Base-by-base conservation (phyloP, 1,140 invertebrate species). In the Drosophila bipectinata region DNA sequence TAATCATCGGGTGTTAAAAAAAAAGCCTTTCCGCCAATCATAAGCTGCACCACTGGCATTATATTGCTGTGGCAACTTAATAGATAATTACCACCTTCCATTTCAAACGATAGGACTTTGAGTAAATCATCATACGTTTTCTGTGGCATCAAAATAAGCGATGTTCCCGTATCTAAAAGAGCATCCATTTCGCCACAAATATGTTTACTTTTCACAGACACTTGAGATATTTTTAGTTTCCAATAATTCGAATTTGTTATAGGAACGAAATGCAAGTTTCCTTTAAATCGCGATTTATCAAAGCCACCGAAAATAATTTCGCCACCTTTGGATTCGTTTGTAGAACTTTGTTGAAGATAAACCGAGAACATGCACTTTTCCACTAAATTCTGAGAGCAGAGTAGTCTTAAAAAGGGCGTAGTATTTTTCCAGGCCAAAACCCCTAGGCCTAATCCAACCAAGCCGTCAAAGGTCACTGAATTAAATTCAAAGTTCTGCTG, bases 391-490 rank as follows among this genome's bases (percentile, higher is more conserved):
- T 99, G 98, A 12, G 94, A 92, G 10, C 98, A 93, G 96, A 99
- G 97, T 77, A 96, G 97, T 91, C 99, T 95, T 92, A 99, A 98
- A 14, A 99, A 97, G 0, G 98, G 98, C 6, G 93, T 92, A n/a
- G 99, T 97, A 49, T 95, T 94, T 92, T 98, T 96, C 80, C 97
- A 98, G 52, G 97, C 94, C 87, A 99, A 99, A 26, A 93, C 94
- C 55, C 94, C 93, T 91, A 98, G 98, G 0, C 94, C 97, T 95
- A 99, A 95, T 63, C 98, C 98, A 24, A 99, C 93, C 87, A 99
- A 98, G 67, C 99, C 99, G 92, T 99, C 99, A 92, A 99, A 99
- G 92, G 97, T 98, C 57, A 98, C 97, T 63, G 96, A 96, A 5
- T 98, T 7, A 95, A 93, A 99, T 98, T 24, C 94, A 93, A 28